These are phyloP conservation scores for Argyrosomus japonicus DNA, from an alignment of 2,113 vertebrate genomes.

Conservation along the genomic window DNA sequence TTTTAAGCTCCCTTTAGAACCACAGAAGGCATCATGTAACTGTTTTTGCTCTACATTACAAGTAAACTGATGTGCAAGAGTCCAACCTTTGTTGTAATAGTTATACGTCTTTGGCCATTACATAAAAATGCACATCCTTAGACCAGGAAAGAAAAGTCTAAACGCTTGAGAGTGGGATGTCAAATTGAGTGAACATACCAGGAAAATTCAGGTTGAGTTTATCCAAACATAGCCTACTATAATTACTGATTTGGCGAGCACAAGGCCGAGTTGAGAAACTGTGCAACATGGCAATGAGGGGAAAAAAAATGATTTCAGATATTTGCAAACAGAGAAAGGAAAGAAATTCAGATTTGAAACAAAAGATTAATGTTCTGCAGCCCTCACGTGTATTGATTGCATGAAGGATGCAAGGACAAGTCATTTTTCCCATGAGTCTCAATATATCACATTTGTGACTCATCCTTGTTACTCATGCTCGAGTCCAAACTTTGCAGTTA, in stretches of 20 bases:
- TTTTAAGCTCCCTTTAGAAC: not conserved
- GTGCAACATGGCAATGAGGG: not conserved
- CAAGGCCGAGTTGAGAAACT: conserved; percentile 14
- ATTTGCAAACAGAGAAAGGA: conserved; percentile 1
- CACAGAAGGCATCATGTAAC: not conserved
- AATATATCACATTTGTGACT: conserved; percentile 38
- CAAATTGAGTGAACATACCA: conserved; percentile 25
- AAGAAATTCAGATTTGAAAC: conserved; percentile 14
- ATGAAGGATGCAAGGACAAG: conserved; percentile 20
- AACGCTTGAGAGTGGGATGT: conserved; percentile 32
- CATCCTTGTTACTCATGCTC: not conserved
- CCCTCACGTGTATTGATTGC: conserved; percentile 36
- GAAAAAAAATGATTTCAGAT: conserved; percentile 30
- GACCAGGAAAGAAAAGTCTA: not conserved
- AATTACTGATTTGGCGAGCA: conserved; percentile 51
- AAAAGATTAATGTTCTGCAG: conserved; percentile 39
- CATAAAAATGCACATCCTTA: not conserved
- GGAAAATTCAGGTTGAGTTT: conserved; percentile 36
- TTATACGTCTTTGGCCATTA: not conserved
- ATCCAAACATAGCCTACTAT: conserved; percentile 47
- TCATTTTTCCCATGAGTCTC: conserved; percentile 24
- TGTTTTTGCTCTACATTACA: not conserved
- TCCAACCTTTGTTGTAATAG: not conserved
- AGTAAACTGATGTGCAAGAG: not conserved
- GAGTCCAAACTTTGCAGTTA: conserved; percentile 40